These are phyloP conservation scores for Meles meles DNA, from an alignment of 2,113 vertebrate genomes.

Conservation along the genomic window DNA sequence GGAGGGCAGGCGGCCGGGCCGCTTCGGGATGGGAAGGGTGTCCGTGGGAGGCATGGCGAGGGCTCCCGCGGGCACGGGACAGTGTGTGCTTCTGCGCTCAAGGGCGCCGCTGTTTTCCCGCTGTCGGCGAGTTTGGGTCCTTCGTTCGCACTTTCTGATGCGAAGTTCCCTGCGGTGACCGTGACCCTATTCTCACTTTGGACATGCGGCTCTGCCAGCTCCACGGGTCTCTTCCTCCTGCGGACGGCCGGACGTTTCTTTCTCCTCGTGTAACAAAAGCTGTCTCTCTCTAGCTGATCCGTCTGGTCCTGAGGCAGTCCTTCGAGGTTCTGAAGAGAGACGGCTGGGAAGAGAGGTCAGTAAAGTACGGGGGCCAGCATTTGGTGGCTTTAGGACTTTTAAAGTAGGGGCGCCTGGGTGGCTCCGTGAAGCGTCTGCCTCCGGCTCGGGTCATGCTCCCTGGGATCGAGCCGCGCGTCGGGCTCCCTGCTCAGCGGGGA, in stretches of 20 bases:
- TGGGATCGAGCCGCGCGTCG: no score
- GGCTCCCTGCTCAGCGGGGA: no score
- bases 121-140: background rate
- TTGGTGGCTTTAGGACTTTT: background rate
- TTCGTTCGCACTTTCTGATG: background rate
- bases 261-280: background rate
- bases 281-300: constrained; percentile 85
- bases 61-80: accelerated
- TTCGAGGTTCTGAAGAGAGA: constrained; percentile 89
- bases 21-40: background rate
- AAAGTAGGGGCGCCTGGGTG: no score
- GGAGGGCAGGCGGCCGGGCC: background rate
- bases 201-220: accelerated
- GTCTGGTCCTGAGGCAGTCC: constrained; percentile 89
- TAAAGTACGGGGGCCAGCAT: background rate
- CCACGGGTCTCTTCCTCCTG: background rate
- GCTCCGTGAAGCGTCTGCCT: no score
- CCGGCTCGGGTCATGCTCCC: no score
- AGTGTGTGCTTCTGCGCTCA: accelerated
- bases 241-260: background rate
- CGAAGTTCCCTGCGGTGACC: background rate
- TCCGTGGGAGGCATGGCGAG: no score
- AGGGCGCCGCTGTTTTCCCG: background rate
- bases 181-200: background rate
- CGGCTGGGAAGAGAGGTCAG: constrained; percentile 89